These are phyloP conservation scores for Sphaeridia pumilis DNA, from an alignment of 2,888 invertebrate genomes.

Conservation along the genomic window DNA sequence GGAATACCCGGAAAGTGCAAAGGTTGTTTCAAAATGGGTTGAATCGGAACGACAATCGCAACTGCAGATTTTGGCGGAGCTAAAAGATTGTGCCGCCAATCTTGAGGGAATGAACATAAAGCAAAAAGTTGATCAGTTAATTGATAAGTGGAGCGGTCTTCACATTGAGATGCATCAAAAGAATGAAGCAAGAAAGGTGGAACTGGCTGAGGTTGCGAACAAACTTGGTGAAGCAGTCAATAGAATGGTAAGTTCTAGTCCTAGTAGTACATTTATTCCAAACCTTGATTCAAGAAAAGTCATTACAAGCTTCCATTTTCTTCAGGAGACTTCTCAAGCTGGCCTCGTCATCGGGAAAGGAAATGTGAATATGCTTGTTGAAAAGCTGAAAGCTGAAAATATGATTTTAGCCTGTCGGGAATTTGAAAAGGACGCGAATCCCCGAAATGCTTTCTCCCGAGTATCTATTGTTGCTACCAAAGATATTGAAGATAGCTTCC, in stretches of 20 bases:
- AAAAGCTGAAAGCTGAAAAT: background rate
- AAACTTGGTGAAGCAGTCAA: background rate
- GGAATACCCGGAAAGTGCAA: background rate
- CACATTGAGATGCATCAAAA: conserved; percentile 4
- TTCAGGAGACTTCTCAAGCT: too few species aligned
- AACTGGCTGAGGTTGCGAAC: background rate
- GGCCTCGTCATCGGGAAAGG: too few species aligned
- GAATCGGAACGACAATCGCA: background rate
- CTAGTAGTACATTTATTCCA: too few species aligned
- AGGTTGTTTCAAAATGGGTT: background rate
- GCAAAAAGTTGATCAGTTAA: conserved; percentile 4
- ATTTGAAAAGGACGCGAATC: too few species aligned
- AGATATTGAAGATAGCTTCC: too few species aligned
- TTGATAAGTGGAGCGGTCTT: conserved; percentile 1
- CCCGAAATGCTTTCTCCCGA: too few species aligned
- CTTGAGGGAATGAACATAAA: conserved; percentile 3
- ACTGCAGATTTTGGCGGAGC: background rate
- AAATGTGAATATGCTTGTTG: background rate
- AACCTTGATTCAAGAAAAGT: too few species aligned
- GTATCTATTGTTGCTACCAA: too few species aligned
- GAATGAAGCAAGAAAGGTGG: conserved; percentile 3
- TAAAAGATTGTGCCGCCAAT: background rate
- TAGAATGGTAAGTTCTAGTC: background rate
- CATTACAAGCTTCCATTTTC: too few species aligned
- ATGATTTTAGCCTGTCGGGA: background rate